Evolutionary conservation across 2,797 vertebrate genomes (phyloP).

Genomic region (Aldrovandia affinis): DNA sequence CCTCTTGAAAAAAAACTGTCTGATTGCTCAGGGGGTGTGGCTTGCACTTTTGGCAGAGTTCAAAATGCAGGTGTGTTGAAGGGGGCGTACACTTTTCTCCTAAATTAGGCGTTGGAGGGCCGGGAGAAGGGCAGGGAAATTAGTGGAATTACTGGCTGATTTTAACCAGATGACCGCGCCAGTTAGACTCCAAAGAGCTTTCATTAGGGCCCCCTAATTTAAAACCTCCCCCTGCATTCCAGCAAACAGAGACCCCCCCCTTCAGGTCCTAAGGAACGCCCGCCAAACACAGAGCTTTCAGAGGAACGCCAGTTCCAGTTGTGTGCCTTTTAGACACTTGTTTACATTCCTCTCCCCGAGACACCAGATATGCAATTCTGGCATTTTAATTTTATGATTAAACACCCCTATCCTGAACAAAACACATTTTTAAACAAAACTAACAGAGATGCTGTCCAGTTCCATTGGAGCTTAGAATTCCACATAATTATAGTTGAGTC

Average conservation of each 20-base stretch:
- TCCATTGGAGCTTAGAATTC: neutral
- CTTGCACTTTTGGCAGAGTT: conserved; percentile 64
- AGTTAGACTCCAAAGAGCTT: conserved; percentile 93
- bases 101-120: conserved; percentile 93
- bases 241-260: conserved; percentile 69
- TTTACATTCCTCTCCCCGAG: neutral
- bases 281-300: neutral
- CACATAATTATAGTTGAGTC: neutral
- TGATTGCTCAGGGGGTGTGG: conserved; percentile 47
- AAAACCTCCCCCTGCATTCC: conserved; percentile 93
- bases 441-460: neutral
- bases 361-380: neutral
- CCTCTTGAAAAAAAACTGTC: neutral
- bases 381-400: neutral
- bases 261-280: conserved; percentile 66
- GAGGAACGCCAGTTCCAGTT: neutral
- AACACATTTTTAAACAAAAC: neutral
- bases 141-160: conserved; percentile 98
- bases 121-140: conserved; percentile 90
- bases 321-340: neutral
- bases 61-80: conserved; percentile 93
- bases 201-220: conserved; percentile 97
- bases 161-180: conserved; percentile 99
- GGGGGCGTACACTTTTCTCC: conserved; percentile 88
- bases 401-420: neutral